These are phyloP conservation scores for Tinea trinotella DNA, from an alignment of 2,888 invertebrate genomes.

Conservation along the genomic window DNA sequence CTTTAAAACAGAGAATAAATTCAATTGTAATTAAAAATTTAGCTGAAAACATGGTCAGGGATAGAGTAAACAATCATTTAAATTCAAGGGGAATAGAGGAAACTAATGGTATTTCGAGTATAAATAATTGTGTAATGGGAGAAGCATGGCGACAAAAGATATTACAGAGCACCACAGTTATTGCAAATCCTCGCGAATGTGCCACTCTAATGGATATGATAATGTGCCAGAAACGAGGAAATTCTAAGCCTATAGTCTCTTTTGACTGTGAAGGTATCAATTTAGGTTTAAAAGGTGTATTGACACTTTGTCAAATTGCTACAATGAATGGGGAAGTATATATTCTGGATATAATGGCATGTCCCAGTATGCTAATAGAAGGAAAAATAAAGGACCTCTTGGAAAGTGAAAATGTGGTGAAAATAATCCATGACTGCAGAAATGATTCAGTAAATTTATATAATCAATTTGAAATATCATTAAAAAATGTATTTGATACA, in stretches of 20 bases:
- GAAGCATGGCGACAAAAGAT: constrained; percentile 88
- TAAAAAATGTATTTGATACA: constrained; percentile 92
- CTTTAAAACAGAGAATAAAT: constrained; percentile 90
- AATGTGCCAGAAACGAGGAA: constrained; percentile 67
- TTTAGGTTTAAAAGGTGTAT: constrained; percentile 88
- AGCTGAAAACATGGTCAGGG: constrained; percentile 83
- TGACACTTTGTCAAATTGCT: constrained; percentile 89
- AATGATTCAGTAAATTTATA: constrained; percentile 92
- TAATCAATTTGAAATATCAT: constrained; percentile 86
- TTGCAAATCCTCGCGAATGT: constrained; percentile 85
- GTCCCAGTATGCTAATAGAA: constrained; percentile 83
- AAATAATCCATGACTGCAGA: constrained; percentile 94
- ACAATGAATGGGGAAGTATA: constrained; percentile 87
- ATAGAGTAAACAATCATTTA: constrained; percentile 61
- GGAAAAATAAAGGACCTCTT: constrained; percentile 85
- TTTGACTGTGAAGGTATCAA: constrained; percentile 96
- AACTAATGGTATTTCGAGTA: constrained; percentile 53
- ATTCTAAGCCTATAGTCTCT: constrained; percentile 77
- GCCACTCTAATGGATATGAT: constrained; percentile 82
- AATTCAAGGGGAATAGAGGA: constrained; percentile 57
- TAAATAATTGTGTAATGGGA: constrained; percentile 66
- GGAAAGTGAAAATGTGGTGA: constrained; percentile 85
- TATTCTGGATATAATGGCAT: constrained; percentile 89
- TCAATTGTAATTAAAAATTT: constrained; percentile 89
- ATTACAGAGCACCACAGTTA: constrained; percentile 85